phyloP scores from a whole-genome alignment of 2,113 vertebrate species.

The Dipodomys spectabilis region DNA sequence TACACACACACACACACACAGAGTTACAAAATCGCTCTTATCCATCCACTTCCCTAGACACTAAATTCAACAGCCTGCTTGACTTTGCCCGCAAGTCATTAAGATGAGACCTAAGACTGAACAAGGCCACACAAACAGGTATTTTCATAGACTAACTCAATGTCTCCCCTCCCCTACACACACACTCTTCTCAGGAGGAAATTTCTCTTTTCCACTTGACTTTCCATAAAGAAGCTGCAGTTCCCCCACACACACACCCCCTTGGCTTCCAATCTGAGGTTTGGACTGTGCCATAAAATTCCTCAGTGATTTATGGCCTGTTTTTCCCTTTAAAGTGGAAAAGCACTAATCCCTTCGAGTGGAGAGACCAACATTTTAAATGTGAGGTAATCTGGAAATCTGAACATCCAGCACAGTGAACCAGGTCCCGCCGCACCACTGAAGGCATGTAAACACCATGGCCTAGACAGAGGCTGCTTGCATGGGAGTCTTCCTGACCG shows the following conservation, averaged over 20 bases:
- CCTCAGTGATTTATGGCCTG: conserved; percentile 79
- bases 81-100: not conserved
- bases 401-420: not conserved
- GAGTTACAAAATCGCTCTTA: conserved; percentile 24
- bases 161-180: not conserved
- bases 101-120: not conserved
- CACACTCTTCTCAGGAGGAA: conserved; percentile 33
- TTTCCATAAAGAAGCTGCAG: conserved; percentile 66
- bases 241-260: not conserved
- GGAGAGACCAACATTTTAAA: not conserved
- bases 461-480: not conserved
- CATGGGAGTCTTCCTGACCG: not conserved
- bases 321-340: conserved; percentile 75
- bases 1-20: conserved; percentile 20
- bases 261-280: conserved; percentile 73
- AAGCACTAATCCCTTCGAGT: conserved; percentile 57
- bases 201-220: conserved; percentile 57
- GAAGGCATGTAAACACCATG: not conserved
- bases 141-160: not conserved
- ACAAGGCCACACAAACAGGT: not conserved
- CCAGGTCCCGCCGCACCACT: not conserved
- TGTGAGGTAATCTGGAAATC: conserved; percentile 26
- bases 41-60: not conserved
- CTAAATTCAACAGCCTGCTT: not conserved
- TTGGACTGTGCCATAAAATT: conserved; percentile 71